Percentiles rank a stretch among this genome's conserved stretches.
Evolutionary conservation across 2,113 vertebrate genomes (phyloP).

Genomic region (Syrrhaptes paradoxus): DNA sequence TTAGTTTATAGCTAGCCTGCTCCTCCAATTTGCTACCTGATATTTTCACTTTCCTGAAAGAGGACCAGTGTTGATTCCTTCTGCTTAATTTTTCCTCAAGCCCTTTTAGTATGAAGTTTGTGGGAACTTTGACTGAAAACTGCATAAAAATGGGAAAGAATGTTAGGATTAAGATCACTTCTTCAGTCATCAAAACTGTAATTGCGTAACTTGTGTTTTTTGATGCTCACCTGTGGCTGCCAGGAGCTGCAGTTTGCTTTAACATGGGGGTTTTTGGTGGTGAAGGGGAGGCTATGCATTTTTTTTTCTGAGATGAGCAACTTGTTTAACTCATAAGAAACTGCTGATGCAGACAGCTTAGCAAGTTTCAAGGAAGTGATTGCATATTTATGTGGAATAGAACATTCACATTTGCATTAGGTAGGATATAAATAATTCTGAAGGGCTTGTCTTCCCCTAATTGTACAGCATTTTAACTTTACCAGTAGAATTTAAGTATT

Average conservation of each 20-base stretch:
- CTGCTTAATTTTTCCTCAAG: neutral
- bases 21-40: neutral
- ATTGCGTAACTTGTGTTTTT: neutral
- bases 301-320: neutral
- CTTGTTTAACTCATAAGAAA: constrained; percentile 22
- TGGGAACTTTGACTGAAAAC: neutral
- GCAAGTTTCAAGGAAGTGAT: constrained; percentile 13
- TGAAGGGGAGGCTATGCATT: neutral
- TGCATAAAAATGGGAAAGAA: neutral
- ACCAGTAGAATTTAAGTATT: neutral
- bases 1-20: neutral
- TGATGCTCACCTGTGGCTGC: neutral
- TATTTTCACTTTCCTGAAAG: neutral
- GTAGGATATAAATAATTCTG: constrained; percentile 41
- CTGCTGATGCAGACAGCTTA: constrained; percentile 45
- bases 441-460: constrained; percentile 10
- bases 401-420: constrained; percentile 27
- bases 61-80: neutral
- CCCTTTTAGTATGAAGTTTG: neutral
- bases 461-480: neutral
- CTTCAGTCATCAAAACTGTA: neutral
- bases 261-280: neutral
- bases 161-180: neutral
- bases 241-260: neutral
- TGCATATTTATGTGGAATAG: constrained; percentile 50